Conservation (phyloP, 2,888 invertebrate species). For the Disparrhopalites patrizii region DNA sequence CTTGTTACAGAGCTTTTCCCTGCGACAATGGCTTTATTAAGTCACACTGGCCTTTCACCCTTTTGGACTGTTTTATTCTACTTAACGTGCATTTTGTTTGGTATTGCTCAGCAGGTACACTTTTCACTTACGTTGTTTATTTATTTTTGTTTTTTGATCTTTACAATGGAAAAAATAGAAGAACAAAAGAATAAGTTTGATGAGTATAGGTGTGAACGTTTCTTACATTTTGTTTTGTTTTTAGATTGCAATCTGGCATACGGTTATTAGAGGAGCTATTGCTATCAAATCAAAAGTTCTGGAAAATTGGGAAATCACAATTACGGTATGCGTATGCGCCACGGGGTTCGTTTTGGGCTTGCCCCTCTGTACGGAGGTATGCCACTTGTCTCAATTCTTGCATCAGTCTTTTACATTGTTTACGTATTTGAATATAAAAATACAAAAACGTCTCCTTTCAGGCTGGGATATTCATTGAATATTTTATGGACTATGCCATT, state of each 20-base stretch:
- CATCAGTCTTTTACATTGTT: background rate
- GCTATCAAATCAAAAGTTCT: slow-evolving; percentile 69
- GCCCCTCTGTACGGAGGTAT: slow-evolving; percentile 78
- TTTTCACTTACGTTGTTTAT: background rate
- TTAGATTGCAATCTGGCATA: slow-evolving; percentile 81
- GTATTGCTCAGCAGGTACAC: slow-evolving; percentile 72
- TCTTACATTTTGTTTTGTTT: slow-evolving; percentile 29
- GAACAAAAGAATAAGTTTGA: no score
- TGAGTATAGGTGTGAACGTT: no score
- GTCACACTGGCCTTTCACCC: slow-evolving; percentile 68
- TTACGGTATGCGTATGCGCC: slow-evolving; percentile 77
- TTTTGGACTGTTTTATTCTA: slow-evolving; percentile 86
- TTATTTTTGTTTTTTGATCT: background rate
- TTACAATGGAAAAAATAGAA: background rate
- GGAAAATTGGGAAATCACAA: slow-evolving; percentile 73
- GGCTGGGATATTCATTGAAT: slow-evolving; percentile 75
- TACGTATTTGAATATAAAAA: background rate
- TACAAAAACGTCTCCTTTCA: slow-evolving; percentile 50
- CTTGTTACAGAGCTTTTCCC: slow-evolving; percentile 87
- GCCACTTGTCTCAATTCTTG: background rate
- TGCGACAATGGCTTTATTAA: slow-evolving; percentile 72
- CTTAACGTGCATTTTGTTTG: slow-evolving; percentile 77
- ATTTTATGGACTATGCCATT: slow-evolving; percentile 77
- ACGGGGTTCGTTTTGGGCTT: slow-evolving; percentile 77
- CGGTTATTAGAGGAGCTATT: slow-evolving; percentile 79